Percentiles rank a stretch among this genome's conserved stretches.
Conservation (phyloP, 2,113 vertebrate species). For the Plecturocebus donacophilus region DNA sequence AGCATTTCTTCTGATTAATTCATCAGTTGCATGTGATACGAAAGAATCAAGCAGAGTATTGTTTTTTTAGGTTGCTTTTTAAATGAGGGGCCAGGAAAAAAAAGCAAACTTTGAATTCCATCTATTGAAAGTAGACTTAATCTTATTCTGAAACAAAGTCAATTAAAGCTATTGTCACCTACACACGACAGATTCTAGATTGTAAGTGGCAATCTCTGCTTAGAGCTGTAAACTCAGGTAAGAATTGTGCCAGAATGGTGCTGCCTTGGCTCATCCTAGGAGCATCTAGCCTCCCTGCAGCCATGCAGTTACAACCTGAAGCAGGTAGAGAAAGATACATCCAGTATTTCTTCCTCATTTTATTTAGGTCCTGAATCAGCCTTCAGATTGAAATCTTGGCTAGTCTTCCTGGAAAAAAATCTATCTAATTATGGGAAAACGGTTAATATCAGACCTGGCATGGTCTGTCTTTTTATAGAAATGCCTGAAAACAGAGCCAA, state of each 20-base stretch:
- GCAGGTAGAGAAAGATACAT: neutral
- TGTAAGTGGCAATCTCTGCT: neutral
- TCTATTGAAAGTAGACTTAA: constrained; percentile 24
- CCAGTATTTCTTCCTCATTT: neutral
- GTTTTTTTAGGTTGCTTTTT: constrained; percentile 19
- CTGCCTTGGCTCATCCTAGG: neutral
- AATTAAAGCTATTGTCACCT: constrained; percentile 43
- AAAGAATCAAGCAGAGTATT: constrained; percentile 72
- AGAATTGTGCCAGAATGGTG: neutral
- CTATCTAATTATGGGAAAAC: neutral
- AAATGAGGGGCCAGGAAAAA: constrained; percentile 38
- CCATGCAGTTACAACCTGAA: neutral
- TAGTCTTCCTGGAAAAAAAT: neutral
- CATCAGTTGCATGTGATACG: constrained; percentile 65
- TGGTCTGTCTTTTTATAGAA: neutral
- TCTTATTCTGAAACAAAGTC: constrained; percentile 58
- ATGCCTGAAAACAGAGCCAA: neutral
- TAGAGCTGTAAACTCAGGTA: neutral
- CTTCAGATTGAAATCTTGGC: neutral
- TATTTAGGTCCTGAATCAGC: neutral
- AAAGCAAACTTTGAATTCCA: constrained; percentile 61
- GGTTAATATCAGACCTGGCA: neutral
- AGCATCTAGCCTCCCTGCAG: neutral
- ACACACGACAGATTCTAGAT: neutral
- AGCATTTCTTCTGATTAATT: constrained; percentile 80